Conservation (phyloP, 1,140 invertebrate genomes). For the Nomia melanderi region DNA sequence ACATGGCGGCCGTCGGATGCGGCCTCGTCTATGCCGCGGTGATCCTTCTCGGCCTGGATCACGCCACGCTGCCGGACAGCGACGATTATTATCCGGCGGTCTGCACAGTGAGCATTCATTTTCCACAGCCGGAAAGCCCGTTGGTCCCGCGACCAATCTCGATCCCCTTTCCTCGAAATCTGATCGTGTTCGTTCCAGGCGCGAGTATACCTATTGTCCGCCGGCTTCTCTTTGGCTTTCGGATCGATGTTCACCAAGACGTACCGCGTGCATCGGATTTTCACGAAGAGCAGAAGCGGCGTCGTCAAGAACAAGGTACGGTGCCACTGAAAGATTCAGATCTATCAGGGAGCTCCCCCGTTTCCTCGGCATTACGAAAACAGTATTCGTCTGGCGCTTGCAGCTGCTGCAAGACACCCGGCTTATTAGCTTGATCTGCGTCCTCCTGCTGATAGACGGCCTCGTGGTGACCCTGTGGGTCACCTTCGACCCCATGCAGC, state of each 20-base stretch:
- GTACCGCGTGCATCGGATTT: conserved; percentile 92
- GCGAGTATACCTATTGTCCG: conserved; percentile 92
- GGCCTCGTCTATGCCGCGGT: conserved; percentile 96
- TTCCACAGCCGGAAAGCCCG: not conserved
- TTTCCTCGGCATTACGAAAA: too few species aligned
- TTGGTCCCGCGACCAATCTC: too few species aligned
- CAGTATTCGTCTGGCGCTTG: conserved; percentile 6
- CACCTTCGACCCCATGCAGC: conserved; percentile 91
- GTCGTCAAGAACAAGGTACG: conserved; percentile 84
- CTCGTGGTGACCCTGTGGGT: conserved; percentile 91
- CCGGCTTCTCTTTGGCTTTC: conserved; percentile 92
- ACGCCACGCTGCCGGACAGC: conserved; percentile 86
- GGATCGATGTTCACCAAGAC: conserved; percentile 96
- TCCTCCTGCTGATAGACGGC: conserved; percentile 89
- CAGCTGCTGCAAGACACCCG: conserved; percentile 91
- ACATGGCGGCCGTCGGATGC: conserved; percentile 96
- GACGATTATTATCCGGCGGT: conserved; percentile 88
- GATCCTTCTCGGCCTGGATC: conserved; percentile 93
- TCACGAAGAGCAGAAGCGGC: conserved; percentile 86
- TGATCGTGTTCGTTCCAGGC: conserved; percentile 82
- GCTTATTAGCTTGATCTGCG: conserved; percentile 89
- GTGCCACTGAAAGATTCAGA: too few species aligned
- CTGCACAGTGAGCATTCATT: conserved; percentile 88
- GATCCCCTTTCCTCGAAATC: too few species aligned
- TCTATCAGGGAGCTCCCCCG: too few species aligned